Conservation (phyloP, 1,140 invertebrate species). For the Bathynomus jamesi region DNA sequence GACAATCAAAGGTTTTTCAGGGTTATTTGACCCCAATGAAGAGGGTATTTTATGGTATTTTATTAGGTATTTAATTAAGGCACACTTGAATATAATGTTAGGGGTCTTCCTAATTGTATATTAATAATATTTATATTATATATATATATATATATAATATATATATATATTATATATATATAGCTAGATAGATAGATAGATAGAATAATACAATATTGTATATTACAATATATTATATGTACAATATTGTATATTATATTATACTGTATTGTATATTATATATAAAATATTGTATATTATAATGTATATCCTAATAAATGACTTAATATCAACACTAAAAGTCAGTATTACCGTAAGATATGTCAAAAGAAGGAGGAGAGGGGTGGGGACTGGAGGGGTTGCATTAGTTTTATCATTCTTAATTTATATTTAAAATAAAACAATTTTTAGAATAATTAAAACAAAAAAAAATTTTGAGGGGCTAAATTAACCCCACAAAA, state of each 20-base stretch:
- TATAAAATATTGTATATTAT: background rate
- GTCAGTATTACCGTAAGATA: background rate
- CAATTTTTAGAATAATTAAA: background rate
- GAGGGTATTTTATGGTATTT: too few relatives aligned
- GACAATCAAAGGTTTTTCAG: too few relatives aligned
- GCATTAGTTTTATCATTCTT: background rate
- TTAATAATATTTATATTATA: background rate
- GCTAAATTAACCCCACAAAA: too few relatives aligned
- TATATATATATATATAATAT: background rate
- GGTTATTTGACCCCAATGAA: too few relatives aligned
- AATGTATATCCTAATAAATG: background rate
- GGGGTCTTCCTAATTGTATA: background rate
- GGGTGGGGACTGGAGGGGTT: background rate
- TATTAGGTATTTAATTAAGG: background rate
- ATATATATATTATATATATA: background rate
- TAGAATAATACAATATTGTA: background rate
- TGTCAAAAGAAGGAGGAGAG: background rate
- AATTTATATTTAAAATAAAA: background rate
- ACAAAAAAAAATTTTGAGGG: too few relatives aligned
- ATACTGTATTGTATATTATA: background rate
- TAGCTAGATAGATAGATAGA: background rate
- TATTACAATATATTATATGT: background rate
- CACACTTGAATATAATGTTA: background rate
- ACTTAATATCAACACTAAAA: background rate
- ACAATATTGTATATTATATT: background rate